These are phyloP conservation scores for Thera obeliscata DNA, from an alignment of 2,888 invertebrate species.

Conservation along the genomic window DNA sequence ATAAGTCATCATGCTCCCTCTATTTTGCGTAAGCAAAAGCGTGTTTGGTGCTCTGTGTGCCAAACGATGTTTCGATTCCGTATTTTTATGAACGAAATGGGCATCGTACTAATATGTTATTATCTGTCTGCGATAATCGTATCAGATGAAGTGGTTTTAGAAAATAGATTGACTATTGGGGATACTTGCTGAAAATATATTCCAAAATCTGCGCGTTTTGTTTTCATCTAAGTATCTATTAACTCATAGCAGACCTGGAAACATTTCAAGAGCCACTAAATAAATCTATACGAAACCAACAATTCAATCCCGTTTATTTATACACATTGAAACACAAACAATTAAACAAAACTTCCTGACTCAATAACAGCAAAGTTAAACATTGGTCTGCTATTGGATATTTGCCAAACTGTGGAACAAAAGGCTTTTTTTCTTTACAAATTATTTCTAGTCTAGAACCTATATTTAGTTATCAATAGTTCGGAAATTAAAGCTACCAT, in stretches of 20 bases:
- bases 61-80: conserved; percentile 56
- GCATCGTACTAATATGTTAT: conserved; percentile 30
- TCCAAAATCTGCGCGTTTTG: not conserved
- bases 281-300: conserved; percentile 11
- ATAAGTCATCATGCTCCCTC: too few species aligned
- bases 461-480: conserved; percentile 20
- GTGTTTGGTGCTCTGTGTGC: too few species aligned
- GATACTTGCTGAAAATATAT: not conserved
- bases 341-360: conserved; percentile 33
- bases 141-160: conserved; percentile 8
- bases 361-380: conserved; percentile 35
- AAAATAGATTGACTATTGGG: conserved; percentile 7
- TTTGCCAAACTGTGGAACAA: conserved; percentile 31
- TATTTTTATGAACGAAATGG: conserved; percentile 51
- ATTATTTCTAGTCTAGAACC: conserved; percentile 10
- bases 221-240: not conserved
- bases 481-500: conserved; percentile 15
- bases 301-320: conserved; percentile 21
- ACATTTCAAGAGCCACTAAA: not conserved
- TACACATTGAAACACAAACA: conserved; percentile 23
- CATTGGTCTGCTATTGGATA: conserved; percentile 33
- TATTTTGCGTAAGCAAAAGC: too few species aligned
- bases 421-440: conserved; percentile 8
- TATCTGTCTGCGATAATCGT: conserved; percentile 17
- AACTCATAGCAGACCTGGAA: not conserved